Base-by-base conservation (phyloP, 1,140 invertebrate genomes). In the Saccostrea echinata region DNA sequence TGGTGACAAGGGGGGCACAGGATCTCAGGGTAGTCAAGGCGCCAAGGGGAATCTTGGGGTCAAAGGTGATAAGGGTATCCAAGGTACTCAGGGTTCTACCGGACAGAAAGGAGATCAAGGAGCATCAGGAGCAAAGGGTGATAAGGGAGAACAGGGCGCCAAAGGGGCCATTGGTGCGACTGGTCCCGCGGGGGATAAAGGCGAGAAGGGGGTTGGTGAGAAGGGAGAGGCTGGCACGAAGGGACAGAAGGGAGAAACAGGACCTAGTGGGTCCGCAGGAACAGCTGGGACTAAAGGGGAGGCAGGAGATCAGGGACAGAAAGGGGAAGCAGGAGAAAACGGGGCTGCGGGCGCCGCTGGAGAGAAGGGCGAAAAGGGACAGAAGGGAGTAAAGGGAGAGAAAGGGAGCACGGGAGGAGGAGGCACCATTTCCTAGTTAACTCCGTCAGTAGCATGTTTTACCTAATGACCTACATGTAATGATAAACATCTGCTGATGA, bases 81-180 rank as follows among this genome's bases (percentile, higher is more conserved):
- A 83, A 53, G 90, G 90, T 61, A 11, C 53, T 21, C 35, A 71
- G 81, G 90, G 90, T 13, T 18, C 35, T 30, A 55, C n/a, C 4
- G 90, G 90, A n/a, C 18, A 81, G n/a, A n/a, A 84, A 68, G 90
- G 90, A n/a, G 52, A 52, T 24, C 52, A 55, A 84, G 86, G 86
- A 0, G 24, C 18, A 27, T 68, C 84, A 52, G 86, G 86, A 33
- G 57, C 84, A 9, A 84, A 83, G 68, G 86, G 86, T 8, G 55
- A 71, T 13, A 51, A 76, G 24, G 87, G 87, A 21, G 81, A 83
- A n/a, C 35, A 12, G 6, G 81, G 35, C 30, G 81, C n/a, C n/a
- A 51, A 83, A 9, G 81, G 81, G 18, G 81, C 13, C 13, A 33
- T 35, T 43, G 81, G 81, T 21, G 0, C 8, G 12, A 33, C 16